These are phyloP conservation scores for Cordilura impudica DNA, from an alignment of 2,888 invertebrate species.

Conservation along the genomic window DNA sequence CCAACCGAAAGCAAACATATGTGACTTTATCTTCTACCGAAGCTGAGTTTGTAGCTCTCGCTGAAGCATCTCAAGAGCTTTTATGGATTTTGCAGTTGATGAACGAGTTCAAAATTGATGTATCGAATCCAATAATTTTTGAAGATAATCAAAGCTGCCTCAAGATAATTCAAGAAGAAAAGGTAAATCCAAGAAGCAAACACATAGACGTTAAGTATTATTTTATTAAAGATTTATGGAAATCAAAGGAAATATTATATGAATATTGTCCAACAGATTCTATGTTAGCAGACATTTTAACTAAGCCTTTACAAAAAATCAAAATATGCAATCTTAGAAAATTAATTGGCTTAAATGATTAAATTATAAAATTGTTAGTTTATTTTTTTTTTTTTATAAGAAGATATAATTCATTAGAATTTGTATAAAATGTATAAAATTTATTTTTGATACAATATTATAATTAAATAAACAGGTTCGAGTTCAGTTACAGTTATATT, in stretches of 20 bases:
- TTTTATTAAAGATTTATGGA: background rate
- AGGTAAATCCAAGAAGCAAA: slow-evolving; percentile 10
- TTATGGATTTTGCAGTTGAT: slow-evolving; percentile 12
- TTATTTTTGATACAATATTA: no score
- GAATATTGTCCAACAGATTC: no score
- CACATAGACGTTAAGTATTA: slow-evolving; percentile 45
- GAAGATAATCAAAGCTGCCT: slow-evolving; percentile 26
- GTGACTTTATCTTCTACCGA: slow-evolving; percentile 17
- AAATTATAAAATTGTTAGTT: no score
- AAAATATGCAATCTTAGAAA: no score
- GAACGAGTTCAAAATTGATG: slow-evolving; percentile 20
- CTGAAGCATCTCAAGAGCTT: slow-evolving; percentile 1
- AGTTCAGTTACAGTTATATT: no score
- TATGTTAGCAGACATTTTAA: slow-evolving; percentile 26
- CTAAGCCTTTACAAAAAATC: slow-evolving; percentile 18
- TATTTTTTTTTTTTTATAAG: no score
- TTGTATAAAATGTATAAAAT: no score
- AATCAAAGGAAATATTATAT: background rate
- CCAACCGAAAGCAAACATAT: slow-evolving; percentile 16
- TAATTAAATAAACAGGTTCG: no score
- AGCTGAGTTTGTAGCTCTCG: slow-evolving; percentile 5
- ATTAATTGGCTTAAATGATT: no score
- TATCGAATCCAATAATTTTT: background rate
- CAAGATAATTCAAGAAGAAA: slow-evolving; percentile 24
- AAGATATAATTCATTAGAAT: no score